Conservation (phyloP, 2,888 invertebrate genomes). For the Sialis lutaria region DNA sequence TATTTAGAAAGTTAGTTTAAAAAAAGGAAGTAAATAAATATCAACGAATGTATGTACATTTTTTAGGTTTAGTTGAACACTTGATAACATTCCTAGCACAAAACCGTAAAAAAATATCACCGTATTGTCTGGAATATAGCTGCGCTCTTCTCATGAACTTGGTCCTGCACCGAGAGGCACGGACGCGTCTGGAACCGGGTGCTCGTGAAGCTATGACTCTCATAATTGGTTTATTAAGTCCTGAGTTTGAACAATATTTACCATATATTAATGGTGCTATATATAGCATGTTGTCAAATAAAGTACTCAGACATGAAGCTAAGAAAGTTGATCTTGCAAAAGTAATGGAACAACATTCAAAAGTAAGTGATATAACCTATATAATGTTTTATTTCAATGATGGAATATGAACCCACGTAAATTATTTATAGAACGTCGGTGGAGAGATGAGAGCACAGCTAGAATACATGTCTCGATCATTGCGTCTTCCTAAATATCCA, state of each 20-base stretch:
- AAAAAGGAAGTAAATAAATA: neutral
- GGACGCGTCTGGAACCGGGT: slow-evolving; percentile 12
- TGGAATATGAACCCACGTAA: neutral
- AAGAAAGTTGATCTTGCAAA: slow-evolving; percentile 16
- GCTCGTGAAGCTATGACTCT: slow-evolving; percentile 14
- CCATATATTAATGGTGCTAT: slow-evolving; percentile 25
- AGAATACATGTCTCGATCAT: neutral
- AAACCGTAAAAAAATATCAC: slow-evolving; percentile 13
- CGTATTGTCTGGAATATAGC: slow-evolving; percentile 45
- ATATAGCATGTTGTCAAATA: slow-evolving; percentile 26
- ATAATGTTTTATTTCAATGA: neutral
- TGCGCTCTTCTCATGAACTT: slow-evolving; percentile 50
- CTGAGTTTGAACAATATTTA: slow-evolving; percentile 16
- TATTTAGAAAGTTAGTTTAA: too few species aligned
- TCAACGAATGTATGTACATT: neutral
- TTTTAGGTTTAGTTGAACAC: slow-evolving; percentile 2
- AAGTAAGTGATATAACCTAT: slow-evolving; percentile 8
- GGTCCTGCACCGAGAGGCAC: slow-evolving; percentile 36
- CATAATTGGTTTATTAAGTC: slow-evolving; percentile 15
- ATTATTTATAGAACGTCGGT: slow-evolving; percentile 7
- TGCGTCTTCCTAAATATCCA: slow-evolving; percentile 7
- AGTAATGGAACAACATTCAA: slow-evolving; percentile 9
- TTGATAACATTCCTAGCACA: neutral
- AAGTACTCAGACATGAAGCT: slow-evolving; percentile 29
- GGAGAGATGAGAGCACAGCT: slow-evolving; percentile 12